A percentile compares a stretch with the other conserved stretches of the same genome.
phyloP scores from a whole-genome alignment of 2,888 invertebrate species.

The Nineta flava region DNA sequence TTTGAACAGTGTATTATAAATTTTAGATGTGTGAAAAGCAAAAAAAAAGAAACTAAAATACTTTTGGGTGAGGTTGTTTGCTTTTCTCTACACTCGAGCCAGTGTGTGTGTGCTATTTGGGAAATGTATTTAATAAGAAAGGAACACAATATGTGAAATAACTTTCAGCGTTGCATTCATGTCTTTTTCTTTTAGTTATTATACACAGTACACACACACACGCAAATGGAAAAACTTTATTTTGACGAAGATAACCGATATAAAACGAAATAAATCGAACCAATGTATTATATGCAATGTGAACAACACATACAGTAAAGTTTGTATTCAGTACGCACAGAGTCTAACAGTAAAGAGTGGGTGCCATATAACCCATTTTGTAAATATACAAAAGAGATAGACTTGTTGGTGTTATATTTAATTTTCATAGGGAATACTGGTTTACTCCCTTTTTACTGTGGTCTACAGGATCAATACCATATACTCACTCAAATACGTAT shows the following conservation, averaged over 20 bases:
- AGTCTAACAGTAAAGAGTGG: background rate
- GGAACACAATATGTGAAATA: background rate
- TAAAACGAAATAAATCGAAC: background rate
- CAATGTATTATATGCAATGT: background rate
- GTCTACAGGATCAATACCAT: constrained; percentile 24
- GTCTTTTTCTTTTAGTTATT: background rate
- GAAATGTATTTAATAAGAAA: background rate
- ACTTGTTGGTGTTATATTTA: constrained; percentile 4
- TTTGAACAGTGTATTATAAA: too few relatives aligned
- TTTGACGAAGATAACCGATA: background rate
- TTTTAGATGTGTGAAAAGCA: too few relatives aligned
- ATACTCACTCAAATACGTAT: too few relatives aligned
- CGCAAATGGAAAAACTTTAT: background rate
- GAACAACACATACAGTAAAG: background rate
- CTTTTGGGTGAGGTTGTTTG: too few relatives aligned
- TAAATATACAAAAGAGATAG: constrained; percentile 3
- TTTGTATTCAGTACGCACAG: constrained; percentile 1
- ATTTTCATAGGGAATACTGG: constrained; percentile 5
- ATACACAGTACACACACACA: background rate
- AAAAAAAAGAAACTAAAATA: too few relatives aligned
- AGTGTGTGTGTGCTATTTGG: too few relatives aligned
- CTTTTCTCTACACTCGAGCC: too few relatives aligned
- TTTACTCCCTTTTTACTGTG: constrained; percentile 13
- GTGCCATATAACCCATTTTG: background rate
- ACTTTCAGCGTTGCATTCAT: background rate